Conservation (phyloP, 2,797 vertebrate species). For the Crenichthys baileyi region DNA sequence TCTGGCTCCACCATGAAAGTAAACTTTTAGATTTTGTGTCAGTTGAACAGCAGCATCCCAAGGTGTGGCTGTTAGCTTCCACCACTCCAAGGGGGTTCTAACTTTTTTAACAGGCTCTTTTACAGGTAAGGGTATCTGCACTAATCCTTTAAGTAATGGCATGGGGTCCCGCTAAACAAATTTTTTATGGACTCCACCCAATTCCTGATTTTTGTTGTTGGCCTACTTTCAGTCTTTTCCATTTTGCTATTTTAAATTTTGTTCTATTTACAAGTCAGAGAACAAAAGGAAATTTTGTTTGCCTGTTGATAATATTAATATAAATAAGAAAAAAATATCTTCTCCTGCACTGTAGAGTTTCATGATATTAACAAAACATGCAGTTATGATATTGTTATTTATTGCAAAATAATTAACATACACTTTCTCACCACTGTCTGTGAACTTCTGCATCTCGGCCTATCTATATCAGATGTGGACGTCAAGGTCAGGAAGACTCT, state of each 20-base stretch:
- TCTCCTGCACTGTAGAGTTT: background rate
- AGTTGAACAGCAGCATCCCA: background rate
- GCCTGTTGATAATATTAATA: background rate
- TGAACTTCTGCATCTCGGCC: too few relatives aligned
- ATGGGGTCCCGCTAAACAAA: too few relatives aligned
- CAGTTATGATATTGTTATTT: too few relatives aligned
- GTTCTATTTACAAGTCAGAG: background rate
- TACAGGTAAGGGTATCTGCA: background rate
- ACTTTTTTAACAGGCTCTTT: background rate
- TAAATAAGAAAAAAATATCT: background rate
- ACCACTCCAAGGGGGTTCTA: background rate
- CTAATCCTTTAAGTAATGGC: too few relatives aligned
- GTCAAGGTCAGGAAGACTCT: too few relatives aligned
- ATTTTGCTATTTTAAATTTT: background rate
- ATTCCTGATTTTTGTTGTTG: too few relatives aligned
- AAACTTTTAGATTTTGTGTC: background rate
- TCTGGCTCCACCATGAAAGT: too few relatives aligned
- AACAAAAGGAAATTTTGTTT: background rate
- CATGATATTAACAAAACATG: background rate
- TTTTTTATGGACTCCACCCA: too few relatives aligned
- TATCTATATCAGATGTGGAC: too few relatives aligned
- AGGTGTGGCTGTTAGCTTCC: background rate
- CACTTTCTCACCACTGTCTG: too few relatives aligned
- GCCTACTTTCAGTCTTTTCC: background rate
- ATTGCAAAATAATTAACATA: too few relatives aligned